A percentile compares a stretch with the other conserved stretches of the same genome.
Evolutionary conservation across 1,140 invertebrate species (phyloP).

Genomic region (Leguminivora glycinivorella): DNA sequence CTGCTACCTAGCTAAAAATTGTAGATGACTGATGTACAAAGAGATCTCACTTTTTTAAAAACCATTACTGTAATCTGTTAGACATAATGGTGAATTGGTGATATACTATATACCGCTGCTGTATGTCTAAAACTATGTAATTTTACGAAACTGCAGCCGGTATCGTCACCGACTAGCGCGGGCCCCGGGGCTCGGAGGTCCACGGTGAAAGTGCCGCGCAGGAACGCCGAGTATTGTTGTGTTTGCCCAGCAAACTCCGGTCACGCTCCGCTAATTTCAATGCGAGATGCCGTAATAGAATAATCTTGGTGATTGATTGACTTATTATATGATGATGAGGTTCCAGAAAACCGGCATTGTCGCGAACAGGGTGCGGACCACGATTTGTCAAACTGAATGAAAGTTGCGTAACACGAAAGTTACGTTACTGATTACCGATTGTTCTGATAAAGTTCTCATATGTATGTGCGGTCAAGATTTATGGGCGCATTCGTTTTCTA

Average conservation of each 20-base stretch:
- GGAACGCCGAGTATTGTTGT: conserved; percentile 51
- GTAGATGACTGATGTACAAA: background rate
- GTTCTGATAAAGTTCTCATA: conserved; percentile 27
- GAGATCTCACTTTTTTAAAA: too few species aligned
- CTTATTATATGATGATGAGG: conserved; percentile 60
- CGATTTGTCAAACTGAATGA: conserved; percentile 62
- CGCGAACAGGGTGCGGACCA: conserved; percentile 42
- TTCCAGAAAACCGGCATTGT: conserved; percentile 52
- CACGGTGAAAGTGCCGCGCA: conserved; percentile 57
- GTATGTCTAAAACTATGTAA: background rate
- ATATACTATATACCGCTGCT: background rate
- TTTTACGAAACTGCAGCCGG: conserved; percentile 5
- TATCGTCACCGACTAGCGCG: conserved; percentile 8
- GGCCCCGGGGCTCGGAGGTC: conserved; percentile 18
- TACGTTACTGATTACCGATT: conserved; percentile 35
- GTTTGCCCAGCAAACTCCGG: conserved; percentile 40
- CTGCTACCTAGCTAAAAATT: too few species aligned
- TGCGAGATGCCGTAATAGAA: conserved; percentile 53
- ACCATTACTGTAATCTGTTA: background rate
- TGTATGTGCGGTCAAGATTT: conserved; percentile 12
- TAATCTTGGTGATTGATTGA: conserved; percentile 62
- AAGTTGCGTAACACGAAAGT: conserved; percentile 64
- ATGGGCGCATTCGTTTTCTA: conserved; percentile 23
- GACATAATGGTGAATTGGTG: background rate
- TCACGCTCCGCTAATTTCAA: conserved; percentile 63